Evolutionary conservation across 2,888 invertebrate species (phyloP), one percentile per base, ranked within the genome.

Genomic region (Perizoma flavofasciatum): DNA sequence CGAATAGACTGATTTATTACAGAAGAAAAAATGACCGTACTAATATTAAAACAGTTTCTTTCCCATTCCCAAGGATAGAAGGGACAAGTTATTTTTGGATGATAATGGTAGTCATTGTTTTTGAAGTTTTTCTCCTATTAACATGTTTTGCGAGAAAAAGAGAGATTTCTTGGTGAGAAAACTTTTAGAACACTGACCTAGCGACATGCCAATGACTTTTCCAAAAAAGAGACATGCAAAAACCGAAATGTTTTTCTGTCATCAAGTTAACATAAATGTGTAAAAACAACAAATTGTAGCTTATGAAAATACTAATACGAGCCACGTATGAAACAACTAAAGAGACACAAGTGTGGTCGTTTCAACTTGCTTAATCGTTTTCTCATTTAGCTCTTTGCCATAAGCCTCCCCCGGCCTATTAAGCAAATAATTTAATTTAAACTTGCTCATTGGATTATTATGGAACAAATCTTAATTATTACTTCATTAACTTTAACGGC

Each of bases 401-500:
- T 75, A 77, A 66, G 63, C 62, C 65, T 63, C 67, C 69, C 61
- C 22, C 50, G 32, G 73, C 71, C 75, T 80, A 75, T 71, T 73
- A 75, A 66, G 64, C 58, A 60, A 74, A 77, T 81, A 83, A 85
- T 85, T 83, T 75, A 79, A 85, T 82, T 71, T 68, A 73, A 72
- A 74, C 71, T 72, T 71, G 66, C 55, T 60, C 60, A 68, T 64
- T 60, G 45, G 59, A 70, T 72, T 69, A 66, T 58, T 46, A 56
- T 22, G 34, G 55, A 67, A 69, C 67, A 67, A 68, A 68, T 71
- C 61, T 69, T 57, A 65, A 68, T 73, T 69, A 65, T 56, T 63
- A 59, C 55, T 60, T 61, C 57, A 62, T 67, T 63, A 61, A 58
- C 51, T 67, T 60, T 61, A 41, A 47, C 53, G 50, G 61, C 60